Base-by-base conservation (phyloP, 2,797 vertebrate genomes). In the Helicolenus hilgendorfi region DNA sequence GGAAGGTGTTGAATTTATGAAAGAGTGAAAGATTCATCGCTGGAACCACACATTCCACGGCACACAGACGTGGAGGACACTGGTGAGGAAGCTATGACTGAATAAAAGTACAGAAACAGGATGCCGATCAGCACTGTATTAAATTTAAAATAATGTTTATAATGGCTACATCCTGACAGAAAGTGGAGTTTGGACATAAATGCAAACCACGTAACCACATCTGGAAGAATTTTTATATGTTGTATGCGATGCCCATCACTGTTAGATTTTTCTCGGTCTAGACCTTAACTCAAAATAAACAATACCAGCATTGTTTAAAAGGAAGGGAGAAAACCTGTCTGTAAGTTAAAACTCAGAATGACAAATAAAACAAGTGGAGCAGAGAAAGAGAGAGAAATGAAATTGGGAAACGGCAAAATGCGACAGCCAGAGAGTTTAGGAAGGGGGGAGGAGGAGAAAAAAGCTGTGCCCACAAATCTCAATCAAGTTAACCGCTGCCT, bases 401-500 rank as follows among this genome's bases (percentile, higher is more conserved):
- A 64, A 22, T 38, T 26, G 14, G 18, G 24, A 64, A 60, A 60
- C 1, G 5, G 36, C 29, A 14, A 56, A 80, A 45, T 60, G 59
- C 5, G 3, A 82, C 60, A 85, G 76, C 20, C 13, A 49, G 0
- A 73, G 9, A 74, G 35, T 60, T 58, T n/a, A 31, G 45, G 2
- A 4, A 45, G 38, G 68, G 15, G 45, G 45, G 7, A 45, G 3
- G 4, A 4, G 6, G 49, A 26, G 69, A 27, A 45, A 64, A 13
- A 73, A 72, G 27, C 58, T 20, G 56, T 38, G 77, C 55, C 75
- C 60, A 86, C 91, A 91, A 88, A 89, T 94, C 88, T 92, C 88
- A 89, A 92, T 94, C 92, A 92, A 90, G 81, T 85, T 88, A 88
- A 95, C 83, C 72, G 7, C 75, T n/a, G 81, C 76, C 90, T 90